Conservation (phyloP, 2,797 vertebrate species). For the Percopsis omiscomaycus region DNA sequence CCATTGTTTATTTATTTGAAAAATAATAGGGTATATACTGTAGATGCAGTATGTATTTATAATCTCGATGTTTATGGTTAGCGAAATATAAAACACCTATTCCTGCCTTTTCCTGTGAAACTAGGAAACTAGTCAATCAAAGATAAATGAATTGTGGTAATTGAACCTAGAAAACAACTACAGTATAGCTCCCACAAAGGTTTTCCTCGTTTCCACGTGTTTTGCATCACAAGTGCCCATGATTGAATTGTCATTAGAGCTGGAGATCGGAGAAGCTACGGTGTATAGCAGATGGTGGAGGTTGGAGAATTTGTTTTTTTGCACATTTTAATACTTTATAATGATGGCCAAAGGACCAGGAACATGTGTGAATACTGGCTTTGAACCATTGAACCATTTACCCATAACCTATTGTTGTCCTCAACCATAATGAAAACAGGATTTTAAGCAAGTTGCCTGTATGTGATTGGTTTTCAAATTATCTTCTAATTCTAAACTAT, state of each 20-base stretch:
- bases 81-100: slow-evolving; percentile 24
- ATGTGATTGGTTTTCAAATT: slow-evolving; percentile 18
- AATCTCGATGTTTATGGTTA: slow-evolving; percentile 39
- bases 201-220: slow-evolving; percentile 53
- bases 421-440: slow-evolving; percentile 53
- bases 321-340: slow-evolving; percentile 42
- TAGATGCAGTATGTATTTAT: slow-evolving; percentile 30
- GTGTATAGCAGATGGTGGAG: background rate
- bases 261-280: slow-evolving; percentile 14
- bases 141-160: slow-evolving; percentile 32
- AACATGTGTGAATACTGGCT: slow-evolving; percentile 10
- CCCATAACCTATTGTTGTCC: slow-evolving; percentile 24
- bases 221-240: slow-evolving; percentile 77
- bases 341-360: slow-evolving; percentile 39
- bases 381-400: background rate
- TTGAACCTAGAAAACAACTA: slow-evolving; percentile 38
- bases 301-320: slow-evolving; percentile 44
- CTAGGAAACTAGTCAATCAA: slow-evolving; percentile 40
- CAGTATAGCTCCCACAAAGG: slow-evolving; percentile 52
- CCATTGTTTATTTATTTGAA: slow-evolving; percentile 14
- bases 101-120: slow-evolving; percentile 29
- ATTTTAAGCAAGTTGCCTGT: slow-evolving; percentile 36
- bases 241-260: slow-evolving; percentile 55
- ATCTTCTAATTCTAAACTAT: slow-evolving; percentile 32
- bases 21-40: slow-evolving; percentile 43